Percentiles rank a stretch among this genome's conserved stretches.
phyloP scores from a whole-genome alignment of 1,140 invertebrate species.

The Brachystomella parvula region DNA sequence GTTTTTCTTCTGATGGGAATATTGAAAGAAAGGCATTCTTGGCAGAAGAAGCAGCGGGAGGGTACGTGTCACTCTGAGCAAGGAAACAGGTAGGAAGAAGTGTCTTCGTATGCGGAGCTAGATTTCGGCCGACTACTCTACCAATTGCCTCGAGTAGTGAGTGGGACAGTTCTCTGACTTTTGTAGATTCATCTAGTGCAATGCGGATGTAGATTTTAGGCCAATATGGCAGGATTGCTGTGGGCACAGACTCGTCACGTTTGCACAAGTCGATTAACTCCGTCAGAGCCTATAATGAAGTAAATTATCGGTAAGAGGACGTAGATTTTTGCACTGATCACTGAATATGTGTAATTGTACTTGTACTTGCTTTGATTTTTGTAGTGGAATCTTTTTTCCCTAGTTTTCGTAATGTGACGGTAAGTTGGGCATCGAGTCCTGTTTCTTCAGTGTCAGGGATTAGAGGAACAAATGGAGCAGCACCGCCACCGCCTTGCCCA shows the following conservation, averaged over 20 bases:
- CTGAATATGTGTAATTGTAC: not conserved
- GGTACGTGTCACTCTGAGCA: conserved; percentile 70
- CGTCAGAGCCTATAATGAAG: conserved; percentile 23
- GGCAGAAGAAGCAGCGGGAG: conserved; percentile 66
- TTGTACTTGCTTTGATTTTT: conserved; percentile 61
- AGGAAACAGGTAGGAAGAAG: conserved; percentile 67
- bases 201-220: conserved; percentile 64
- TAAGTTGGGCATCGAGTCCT: not conserved
- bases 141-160: conserved; percentile 60
- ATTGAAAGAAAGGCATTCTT: conserved; percentile 52
- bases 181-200: conserved; percentile 64
- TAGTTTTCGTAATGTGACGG: conserved; percentile 56
- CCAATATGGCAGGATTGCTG: conserved; percentile 63
- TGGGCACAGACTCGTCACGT: not conserved
- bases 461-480: not conserved
- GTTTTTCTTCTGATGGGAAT: conserved; percentile 34
- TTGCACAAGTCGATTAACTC: conserved; percentile 21
- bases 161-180: conserved; percentile 66
- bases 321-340: not conserved
- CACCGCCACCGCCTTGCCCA: not conserved
- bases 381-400: conserved; percentile 77
- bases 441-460: not conserved
- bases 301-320: not conserved
- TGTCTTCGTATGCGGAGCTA: conserved; percentile 68
- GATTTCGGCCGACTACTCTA: conserved; percentile 56